Conservation (phyloP, 2,888 invertebrate species). For the Apomyelois bistriatella region DNA sequence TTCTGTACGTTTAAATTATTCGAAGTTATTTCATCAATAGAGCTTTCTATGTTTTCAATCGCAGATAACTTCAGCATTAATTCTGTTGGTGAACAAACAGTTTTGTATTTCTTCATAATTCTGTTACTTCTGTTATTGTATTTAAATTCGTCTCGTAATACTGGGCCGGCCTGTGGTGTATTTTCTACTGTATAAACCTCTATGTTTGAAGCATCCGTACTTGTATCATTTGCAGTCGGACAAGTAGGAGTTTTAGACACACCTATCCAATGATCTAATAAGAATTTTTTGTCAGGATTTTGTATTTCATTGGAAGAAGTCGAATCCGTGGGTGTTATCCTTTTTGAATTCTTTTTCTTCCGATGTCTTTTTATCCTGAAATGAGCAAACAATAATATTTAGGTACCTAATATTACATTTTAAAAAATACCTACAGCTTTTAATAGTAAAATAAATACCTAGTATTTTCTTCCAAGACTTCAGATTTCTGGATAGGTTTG, state of each 20-base stretch:
- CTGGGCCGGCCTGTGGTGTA: constrained; percentile 51
- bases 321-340: constrained; percentile 33
- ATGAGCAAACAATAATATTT: constrained; percentile 7
- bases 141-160: constrained; percentile 43
- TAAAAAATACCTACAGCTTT: background rate
- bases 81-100: constrained; percentile 74
- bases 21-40: constrained; percentile 68
- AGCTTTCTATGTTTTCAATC: constrained; percentile 64
- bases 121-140: constrained; percentile 26
- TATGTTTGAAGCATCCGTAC: constrained; percentile 65
- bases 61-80: constrained; percentile 65
- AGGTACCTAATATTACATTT: background rate
- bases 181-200: constrained; percentile 74
- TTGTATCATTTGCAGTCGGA: constrained; percentile 64
- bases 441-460: constrained; percentile 30
- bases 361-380: constrained; percentile 23
- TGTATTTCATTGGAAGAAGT: constrained; percentile 53
- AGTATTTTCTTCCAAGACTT: constrained; percentile 24
- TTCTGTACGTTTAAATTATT: constrained; percentile 71
- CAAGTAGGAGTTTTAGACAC: constrained; percentile 73
- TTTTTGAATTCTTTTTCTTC: constrained; percentile 18
- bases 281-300: constrained; percentile 72
- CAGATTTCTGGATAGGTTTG: constrained; percentile 60
- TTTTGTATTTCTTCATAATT: constrained; percentile 44
- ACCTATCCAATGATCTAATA: constrained; percentile 76